Percentiles rank a stretch among this genome's conserved stretches.
These are phyloP conservation scores for Epinephelus moara DNA, from an alignment of 2,113 vertebrate species.

Conservation along the genomic window DNA sequence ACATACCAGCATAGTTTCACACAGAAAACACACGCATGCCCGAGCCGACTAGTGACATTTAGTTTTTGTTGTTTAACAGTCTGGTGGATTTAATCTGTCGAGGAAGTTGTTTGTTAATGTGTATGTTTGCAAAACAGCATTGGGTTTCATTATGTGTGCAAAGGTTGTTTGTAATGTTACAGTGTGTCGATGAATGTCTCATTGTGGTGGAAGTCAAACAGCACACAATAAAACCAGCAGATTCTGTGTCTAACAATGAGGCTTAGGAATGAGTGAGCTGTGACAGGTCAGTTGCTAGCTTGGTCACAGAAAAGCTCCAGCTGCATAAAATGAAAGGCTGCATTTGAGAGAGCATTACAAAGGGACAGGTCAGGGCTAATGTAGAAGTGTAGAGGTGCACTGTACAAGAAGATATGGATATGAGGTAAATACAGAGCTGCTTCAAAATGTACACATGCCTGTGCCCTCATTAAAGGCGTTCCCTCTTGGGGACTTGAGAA, in stretches of 20 bases:
- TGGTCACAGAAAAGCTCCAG: neutral
- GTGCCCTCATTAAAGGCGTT: constrained; percentile 58
- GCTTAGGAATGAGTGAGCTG: constrained; percentile 17
- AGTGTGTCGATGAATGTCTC: constrained; percentile 33
- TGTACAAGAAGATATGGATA: constrained; percentile 33
- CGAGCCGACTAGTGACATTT: neutral
- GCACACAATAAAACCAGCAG: neutral
- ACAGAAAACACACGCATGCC: constrained; percentile 29
- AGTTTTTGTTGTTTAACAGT: constrained; percentile 29
- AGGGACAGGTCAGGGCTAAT: constrained; percentile 29
- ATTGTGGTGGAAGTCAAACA: neutral
- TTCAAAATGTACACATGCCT: constrained; percentile 56
- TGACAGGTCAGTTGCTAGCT: constrained; percentile 23
- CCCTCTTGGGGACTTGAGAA: constrained; percentile 45
- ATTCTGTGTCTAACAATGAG: neutral
- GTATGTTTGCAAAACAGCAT: constrained; percentile 21
- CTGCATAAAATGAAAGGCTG: constrained; percentile 31
- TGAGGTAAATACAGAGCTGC: constrained; percentile 51
- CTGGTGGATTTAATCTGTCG: constrained; percentile 17
- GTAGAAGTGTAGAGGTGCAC: constrained; percentile 30
- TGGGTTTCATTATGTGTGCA: constrained; percentile 27
- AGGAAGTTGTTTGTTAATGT: constrained; percentile 15
- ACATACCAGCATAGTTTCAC: constrained; percentile 25
- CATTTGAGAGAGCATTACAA: constrained; percentile 20
- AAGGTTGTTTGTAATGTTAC: constrained; percentile 5